Evolutionary conservation across 1,140 invertebrate genomes (phyloP).

Genomic region (Halotydeus destructor): DNA sequence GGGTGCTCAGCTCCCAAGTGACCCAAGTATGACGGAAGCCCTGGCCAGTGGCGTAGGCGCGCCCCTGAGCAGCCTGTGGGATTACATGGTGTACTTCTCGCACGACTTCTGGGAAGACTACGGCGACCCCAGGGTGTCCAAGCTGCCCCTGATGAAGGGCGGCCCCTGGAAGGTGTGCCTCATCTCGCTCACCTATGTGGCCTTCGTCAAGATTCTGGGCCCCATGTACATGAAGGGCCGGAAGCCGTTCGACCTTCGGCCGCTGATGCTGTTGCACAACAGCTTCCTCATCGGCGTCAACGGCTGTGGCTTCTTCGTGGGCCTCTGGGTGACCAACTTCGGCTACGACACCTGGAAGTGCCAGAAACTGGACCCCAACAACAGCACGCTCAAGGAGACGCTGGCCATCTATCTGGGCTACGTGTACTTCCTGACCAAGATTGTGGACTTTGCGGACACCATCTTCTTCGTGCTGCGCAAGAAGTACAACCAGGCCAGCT

Average conservation of each 20-base stretch:
- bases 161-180: slow-evolving; percentile 5
- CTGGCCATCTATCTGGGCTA: not conserved
- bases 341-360: not conserved
- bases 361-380: not conserved
- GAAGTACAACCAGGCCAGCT: slow-evolving; percentile 46
- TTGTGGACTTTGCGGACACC: slow-evolving; percentile 1
- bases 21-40: too few species aligned
- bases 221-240: slow-evolving; percentile 25
- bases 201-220: slow-evolving; percentile 17
- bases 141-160: slow-evolving; percentile 8
- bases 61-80: too few species aligned
- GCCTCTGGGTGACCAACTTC: not conserved
- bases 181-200: slow-evolving; percentile 13
- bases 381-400: not conserved
- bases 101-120: slow-evolving; percentile 12
- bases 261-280: slow-evolving; percentile 25
- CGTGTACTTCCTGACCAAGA: slow-evolving; percentile 1
- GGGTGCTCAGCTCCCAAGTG: too few species aligned
- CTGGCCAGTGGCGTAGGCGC: too few species aligned
- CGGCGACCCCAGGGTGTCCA: slow-evolving; percentile 6
- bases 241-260: slow-evolving; percentile 24
- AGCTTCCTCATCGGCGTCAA: slow-evolving; percentile 4
- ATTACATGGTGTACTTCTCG: not conserved
- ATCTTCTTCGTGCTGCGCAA: slow-evolving; percentile 41
- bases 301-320: not conserved